Evolutionary conservation across 2,113 vertebrate genomes (phyloP).

Genomic region (Okapia johnstoni): DNA sequence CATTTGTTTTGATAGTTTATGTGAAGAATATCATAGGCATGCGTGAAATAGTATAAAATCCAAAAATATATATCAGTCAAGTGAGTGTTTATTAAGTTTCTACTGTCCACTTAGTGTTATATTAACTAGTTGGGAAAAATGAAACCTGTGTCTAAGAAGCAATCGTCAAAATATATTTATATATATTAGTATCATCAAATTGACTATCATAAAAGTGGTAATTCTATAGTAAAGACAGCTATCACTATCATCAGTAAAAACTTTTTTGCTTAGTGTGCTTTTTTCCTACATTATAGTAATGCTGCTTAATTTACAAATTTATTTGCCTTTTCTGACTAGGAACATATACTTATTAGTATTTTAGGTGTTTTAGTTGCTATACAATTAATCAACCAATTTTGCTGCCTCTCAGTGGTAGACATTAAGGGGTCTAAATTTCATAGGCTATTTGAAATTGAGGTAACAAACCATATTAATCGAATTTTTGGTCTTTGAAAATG

Average conservation of each 20-base stretch:
- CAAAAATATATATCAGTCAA: not conserved
- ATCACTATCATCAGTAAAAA: not conserved
- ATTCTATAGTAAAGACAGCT: not conserved
- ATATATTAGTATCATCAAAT: not conserved
- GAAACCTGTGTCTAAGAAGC: constrained; percentile 1
- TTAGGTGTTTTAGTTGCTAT: not conserved
- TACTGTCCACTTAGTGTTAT: not conserved
- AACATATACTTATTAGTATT: not conserved
- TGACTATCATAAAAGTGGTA: not conserved
- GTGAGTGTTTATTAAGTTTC: not conserved
- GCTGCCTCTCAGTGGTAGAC: not conserved
- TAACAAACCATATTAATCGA: not conserved
- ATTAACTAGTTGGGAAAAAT: not conserved
- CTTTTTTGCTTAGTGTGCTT: not conserved
- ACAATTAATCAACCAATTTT: not conserved
- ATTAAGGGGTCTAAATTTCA: constrained; percentile 21
- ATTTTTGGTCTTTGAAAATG: not conserved
- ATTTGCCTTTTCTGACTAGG: not conserved
- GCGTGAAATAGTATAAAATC: not conserved
- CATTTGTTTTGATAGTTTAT: constrained; percentile 25
- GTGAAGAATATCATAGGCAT: not conserved
- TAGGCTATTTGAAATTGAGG: not conserved
- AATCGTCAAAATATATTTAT: not conserved
- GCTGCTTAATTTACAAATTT: not conserved
- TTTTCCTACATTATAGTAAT: not conserved